phyloP scores from a whole-genome alignment of 2,113 vertebrate genomes.

The Mobula hypostoma region DNA sequence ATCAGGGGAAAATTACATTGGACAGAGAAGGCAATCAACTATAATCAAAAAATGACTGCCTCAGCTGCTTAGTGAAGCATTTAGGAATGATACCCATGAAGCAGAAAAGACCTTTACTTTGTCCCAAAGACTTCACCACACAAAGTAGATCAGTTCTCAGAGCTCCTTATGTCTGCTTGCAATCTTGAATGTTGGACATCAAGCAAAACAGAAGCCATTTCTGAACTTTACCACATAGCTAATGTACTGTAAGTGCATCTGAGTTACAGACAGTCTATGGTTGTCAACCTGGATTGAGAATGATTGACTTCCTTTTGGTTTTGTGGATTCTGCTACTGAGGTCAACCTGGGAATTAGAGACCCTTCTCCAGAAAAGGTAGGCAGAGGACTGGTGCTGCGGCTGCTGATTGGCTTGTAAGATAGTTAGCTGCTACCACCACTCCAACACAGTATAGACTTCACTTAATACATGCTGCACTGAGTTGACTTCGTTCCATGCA shows the following conservation, averaged over 20 bases:
- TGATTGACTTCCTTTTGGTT: no score
- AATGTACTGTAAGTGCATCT: neutral
- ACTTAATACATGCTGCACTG: neutral
- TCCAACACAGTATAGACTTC: no score
- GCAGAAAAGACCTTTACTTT: neutral
- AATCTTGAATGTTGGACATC: neutral
- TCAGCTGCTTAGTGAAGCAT: conserved; percentile 3
- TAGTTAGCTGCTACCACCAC: no score
- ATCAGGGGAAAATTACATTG: conserved; percentile 47
- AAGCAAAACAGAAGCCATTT: neutral
- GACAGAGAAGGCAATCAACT: conserved; percentile 14
- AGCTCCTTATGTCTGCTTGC: no score
- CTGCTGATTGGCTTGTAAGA: no score
- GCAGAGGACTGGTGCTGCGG: no score
- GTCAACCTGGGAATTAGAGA: no score
- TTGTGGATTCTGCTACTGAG: no score
- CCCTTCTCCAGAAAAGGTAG: no score
- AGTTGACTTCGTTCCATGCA: neutral
- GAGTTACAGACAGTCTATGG: neutral
- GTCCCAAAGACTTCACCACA: neutral
- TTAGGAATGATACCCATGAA: neutral
- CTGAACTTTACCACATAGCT: neutral
- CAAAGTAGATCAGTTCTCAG: neutral
- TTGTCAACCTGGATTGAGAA: no score
- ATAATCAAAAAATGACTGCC: conserved; percentile 9